Evolutionary conservation across 2,888 invertebrate species (phyloP), one percentile per base, ranked within the genome.

Genomic region (Eupithecia dodoneata): DNA sequence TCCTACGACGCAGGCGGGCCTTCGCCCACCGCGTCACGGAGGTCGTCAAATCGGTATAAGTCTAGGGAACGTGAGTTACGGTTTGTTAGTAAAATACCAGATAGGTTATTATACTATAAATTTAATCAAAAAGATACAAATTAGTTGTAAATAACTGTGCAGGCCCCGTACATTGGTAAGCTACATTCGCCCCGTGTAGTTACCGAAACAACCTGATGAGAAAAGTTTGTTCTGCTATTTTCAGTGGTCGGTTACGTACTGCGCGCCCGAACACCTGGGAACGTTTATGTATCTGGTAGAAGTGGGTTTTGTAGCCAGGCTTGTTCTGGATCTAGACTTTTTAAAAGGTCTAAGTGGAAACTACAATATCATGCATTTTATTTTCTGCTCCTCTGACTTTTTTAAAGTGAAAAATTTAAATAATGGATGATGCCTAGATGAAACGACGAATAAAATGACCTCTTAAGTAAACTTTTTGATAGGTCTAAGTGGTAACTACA

Each of bases 201-300:
- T 81, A 75, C 81, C 79, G 47, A 81, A 83, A 80, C 79, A 52
- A 55, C 45, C 76, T 81, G 83, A 83, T 83, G 81, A 81, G 83
- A 81, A 81, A 83, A 83, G 78, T 83, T 83, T 78, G 72, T 72
- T 79, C 80, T 72, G 78, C 77, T 83, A 83, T 83, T 81, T 81
- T 80, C 80, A 77, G 77, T 76, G 81, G 81, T 81, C 71, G 79
- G 83, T 82, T 83, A 80, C 81, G 81, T 81, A 83, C 83, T 84
- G 86, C 76, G 85, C 86, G 82, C 80, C 72, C 52, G 72, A 81
- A 79, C 88, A 87, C 85, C 86, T 87, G 87, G 63, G 67, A 45
- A 69, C 42, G 42, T n/a, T 67, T 67, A 59, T 67, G 44, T 67
- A 44, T 67, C 67, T 63, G 63, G 63, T 63, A n/a, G 30, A 63